Percentiles rank a stretch among this genome's conserved stretches.
These are phyloP conservation scores for Chaetops frenatus DNA, from an alignment of 2,113 vertebrate species.

Conservation along the genomic window DNA sequence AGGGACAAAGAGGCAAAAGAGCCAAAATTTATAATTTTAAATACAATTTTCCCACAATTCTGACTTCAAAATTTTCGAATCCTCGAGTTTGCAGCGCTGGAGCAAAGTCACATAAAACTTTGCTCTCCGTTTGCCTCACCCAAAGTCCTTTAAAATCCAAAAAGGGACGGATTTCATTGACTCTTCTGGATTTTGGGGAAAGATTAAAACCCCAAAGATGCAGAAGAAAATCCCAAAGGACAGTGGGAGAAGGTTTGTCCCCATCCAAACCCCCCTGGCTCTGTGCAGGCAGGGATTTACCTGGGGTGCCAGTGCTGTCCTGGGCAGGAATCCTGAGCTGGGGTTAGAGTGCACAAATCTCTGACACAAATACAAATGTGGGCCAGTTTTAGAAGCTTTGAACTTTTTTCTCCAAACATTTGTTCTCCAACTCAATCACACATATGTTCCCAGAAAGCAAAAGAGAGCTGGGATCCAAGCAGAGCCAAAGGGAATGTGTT, in stretches of 20 bases:
- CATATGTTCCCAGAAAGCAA: slow-evolving; percentile 23
- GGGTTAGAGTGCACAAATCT: not conserved
- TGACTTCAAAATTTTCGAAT: not conserved
- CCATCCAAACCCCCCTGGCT: not conserved
- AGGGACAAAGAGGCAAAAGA: not conserved
- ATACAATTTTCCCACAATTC: not conserved
- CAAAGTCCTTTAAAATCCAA: not conserved
- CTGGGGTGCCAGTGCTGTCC: not conserved
- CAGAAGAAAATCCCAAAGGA: not conserved
- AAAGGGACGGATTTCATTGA: not conserved
- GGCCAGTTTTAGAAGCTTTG: slow-evolving; percentile 28
- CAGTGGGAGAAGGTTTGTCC: not conserved
- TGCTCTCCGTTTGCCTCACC: not conserved
- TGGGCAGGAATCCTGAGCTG: not conserved
- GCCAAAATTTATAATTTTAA: not conserved
- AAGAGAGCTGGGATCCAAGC: not conserved
- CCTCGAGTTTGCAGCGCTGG: not conserved
- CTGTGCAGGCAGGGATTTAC: not conserved
- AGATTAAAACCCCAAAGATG: not conserved
- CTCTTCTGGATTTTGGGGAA: not conserved
- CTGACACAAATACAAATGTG: not conserved
- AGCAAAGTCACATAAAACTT: not conserved
- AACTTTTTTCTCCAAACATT: slow-evolving; percentile 38
- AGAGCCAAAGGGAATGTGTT: slow-evolving; percentile 39
- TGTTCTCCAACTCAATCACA: not conserved